Evolutionary conservation across 2,888 invertebrate genomes (phyloP).

Genomic region (Celastrina argiolus): DNA sequence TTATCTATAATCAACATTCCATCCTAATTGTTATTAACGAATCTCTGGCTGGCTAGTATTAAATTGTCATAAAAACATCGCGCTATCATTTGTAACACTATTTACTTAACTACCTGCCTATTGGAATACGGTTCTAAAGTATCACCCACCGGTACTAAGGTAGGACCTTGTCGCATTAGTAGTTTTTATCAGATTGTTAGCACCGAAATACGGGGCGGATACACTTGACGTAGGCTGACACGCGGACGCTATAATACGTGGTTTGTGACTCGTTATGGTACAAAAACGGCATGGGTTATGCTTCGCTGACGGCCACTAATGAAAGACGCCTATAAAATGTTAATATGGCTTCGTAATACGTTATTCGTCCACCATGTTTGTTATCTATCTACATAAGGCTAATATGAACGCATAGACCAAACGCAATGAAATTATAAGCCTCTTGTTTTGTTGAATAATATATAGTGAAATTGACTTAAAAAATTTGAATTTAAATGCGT

Average conservation of each 20-base stretch:
- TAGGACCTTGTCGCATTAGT: slow-evolving; percentile 46
- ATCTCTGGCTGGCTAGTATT: slow-evolving; percentile 57
- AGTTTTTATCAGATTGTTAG: slow-evolving; percentile 39
- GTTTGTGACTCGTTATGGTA: slow-evolving; percentile 68
- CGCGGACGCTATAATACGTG: slow-evolving; percentile 65
- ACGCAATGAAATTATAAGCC: too few relatives aligned
- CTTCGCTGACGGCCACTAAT: slow-evolving; percentile 58
- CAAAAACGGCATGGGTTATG: slow-evolving; percentile 69
- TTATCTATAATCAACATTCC: slow-evolving; percentile 45
- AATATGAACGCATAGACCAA: too few relatives aligned
- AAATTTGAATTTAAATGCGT: too few relatives aligned
- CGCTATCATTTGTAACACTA: slow-evolving; percentile 59
- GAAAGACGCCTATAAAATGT: slow-evolving; percentile 49
- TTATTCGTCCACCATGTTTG: not conserved
- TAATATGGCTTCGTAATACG: slow-evolving; percentile 10
- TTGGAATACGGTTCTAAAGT: slow-evolving; percentile 42
- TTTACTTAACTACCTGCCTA: slow-evolving; percentile 37
- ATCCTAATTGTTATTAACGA: slow-evolving; percentile 62
- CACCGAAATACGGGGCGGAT: slow-evolving; percentile 67
- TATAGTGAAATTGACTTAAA: too few relatives aligned
- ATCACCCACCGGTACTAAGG: slow-evolving; percentile 32
- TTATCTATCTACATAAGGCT: not conserved
- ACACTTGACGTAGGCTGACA: slow-evolving; percentile 70
- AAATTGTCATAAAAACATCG: slow-evolving; percentile 70
- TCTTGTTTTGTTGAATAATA: too few relatives aligned